These are phyloP conservation scores for Neopipo cinnamomea DNA, from an alignment of 2,113 vertebrate species.

Conservation along the genomic window DNA sequence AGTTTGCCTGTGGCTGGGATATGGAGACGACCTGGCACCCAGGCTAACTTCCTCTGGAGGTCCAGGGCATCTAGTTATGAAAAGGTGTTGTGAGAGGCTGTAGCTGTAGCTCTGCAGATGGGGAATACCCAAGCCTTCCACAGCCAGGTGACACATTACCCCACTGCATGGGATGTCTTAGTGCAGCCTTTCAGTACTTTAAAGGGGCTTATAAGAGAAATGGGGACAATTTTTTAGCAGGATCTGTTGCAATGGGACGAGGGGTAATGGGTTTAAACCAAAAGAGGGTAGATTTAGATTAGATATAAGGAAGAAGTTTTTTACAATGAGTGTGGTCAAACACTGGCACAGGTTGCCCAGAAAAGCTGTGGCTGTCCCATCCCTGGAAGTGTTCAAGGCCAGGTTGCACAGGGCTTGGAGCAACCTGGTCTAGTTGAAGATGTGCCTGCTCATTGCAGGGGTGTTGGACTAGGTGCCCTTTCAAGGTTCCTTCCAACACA, in stretches of 20 bases:
- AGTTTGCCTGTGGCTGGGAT: background rate
- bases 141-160: background rate
- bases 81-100: background rate
- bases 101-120: background rate
- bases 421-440: fast-evolving
- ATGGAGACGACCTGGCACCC: background rate
- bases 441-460: background rate
- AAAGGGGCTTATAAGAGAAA: background rate
- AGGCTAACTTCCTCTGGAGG: background rate
- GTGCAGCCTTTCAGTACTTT: background rate
- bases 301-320: background rate
- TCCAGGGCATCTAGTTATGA: background rate
- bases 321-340: background rate
- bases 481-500: background rate
- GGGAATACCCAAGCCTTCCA: background rate
- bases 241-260: background rate
- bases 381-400: background rate
- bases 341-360: background rate
- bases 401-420: fast-evolving
- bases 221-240: background rate
- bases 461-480: background rate
- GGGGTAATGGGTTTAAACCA: background rate
- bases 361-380: background rate
- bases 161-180: background rate
- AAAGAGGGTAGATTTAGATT: background rate